phyloP scores from a whole-genome alignment of 2,888 invertebrate species.

The Scaptomyza cyrtandrae region DNA sequence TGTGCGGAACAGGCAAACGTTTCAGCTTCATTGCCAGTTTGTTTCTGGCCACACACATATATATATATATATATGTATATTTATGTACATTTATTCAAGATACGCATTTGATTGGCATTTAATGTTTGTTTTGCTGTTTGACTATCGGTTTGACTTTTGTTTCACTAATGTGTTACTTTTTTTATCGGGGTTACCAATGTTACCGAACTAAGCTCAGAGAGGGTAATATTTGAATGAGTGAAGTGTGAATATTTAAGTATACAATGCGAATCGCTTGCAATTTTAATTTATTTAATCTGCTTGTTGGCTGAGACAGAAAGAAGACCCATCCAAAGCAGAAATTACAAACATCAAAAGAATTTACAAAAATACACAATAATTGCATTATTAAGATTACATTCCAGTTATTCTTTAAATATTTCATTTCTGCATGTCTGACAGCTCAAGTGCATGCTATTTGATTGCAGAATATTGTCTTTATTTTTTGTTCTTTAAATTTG shows the following conservation, averaged over 20 bases:
- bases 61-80: not conserved
- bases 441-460: no score
- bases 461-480: no score
- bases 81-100: slow-evolving; percentile 33
- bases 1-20: slow-evolving; percentile 28
- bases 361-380: not conserved
- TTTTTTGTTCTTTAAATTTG: no score
- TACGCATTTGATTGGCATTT: slow-evolving; percentile 76
- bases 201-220: not conserved
- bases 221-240: not conserved
- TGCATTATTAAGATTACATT: no score
- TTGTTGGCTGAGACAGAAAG: not conserved
- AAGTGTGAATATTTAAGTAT: not conserved
- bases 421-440: no score
- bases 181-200: slow-evolving; percentile 73
- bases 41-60: slow-evolving; percentile 12
- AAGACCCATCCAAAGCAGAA: not conserved
- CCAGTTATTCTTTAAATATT: no score
- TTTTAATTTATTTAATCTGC: slow-evolving; percentile 1
- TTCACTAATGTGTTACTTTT: slow-evolving; percentile 77
- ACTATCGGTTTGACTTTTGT: slow-evolving; percentile 70
- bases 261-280: not conserved
- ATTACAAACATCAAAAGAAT: no score
- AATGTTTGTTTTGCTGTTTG: slow-evolving; percentile 66
- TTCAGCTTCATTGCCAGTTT: slow-evolving; percentile 39